Evolutionary conservation across 2,888 invertebrate genomes (phyloP), one percentile per base, ranked within the genome.

Genomic region (Phyllotreta cruciferae): DNA sequence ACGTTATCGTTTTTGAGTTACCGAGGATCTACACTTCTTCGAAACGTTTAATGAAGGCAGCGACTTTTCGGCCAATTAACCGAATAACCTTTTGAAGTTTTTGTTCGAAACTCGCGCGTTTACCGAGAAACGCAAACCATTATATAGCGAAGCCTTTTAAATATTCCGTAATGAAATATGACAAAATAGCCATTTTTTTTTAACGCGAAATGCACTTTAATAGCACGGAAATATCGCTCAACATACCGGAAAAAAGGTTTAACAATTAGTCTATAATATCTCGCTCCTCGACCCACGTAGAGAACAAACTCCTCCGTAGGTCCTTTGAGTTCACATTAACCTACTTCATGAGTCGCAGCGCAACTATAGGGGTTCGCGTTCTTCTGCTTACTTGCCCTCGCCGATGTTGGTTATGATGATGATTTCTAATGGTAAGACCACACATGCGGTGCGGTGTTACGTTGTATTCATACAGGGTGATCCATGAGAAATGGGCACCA

Each of bases 391-490:
- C 9, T 8, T 49, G 34, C 10, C 49, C 49, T 49, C 35, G 49
- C 36, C 49, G 49, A 35, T 49, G 35, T 24, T 42, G 50, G 14
- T 10, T 49, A n/a, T 50, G 58, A 57, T 57, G 57, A 58, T 50
- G 24, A 24, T 49, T 58, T 11, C 50, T 58, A 58, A 58, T 50
- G 58, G 50, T 41, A 13, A 11, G 58, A 58, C 58, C 58, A 58
- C 58, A 58, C 58, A 58, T 41, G 42, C n/a, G 14, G 56, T 24
- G 36, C 36, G 56, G 45, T 56, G 41, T 45, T 45, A 13, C 42
- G 38, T 55, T 44, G 45, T 9, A 35, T 41, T 58, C 47, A n/a
- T 34, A 58, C 58, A 41, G 58, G 50, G 13, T 50, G 58, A 58
- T 58, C 5, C 49, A 47, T 39, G 24, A 24, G 24, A 24, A 4